Conservation (phyloP, 2,797 vertebrate species). For the Champsocephalus gunnari region DNA sequence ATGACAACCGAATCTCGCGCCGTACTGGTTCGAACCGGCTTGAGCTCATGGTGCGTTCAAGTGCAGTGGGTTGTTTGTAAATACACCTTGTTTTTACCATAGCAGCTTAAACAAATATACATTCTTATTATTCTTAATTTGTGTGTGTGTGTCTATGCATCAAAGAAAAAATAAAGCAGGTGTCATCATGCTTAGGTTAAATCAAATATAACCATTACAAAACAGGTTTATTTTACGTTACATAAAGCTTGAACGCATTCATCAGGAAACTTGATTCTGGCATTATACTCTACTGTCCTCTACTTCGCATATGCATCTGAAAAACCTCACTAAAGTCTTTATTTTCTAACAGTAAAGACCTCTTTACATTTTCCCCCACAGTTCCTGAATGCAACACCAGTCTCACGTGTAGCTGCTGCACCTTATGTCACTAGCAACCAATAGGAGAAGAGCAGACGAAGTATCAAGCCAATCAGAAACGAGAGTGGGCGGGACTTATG, state of each 20-base stretch:
- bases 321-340: background rate
- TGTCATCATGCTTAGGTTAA: background rate
- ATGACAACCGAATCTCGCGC: conserved; percentile 70
- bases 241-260: background rate
- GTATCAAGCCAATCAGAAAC: conserved; percentile 63
- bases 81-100: background rate
- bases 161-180: background rate
- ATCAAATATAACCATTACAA: background rate
- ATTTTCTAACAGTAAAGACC: background rate
- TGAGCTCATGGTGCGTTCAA: conserved; percentile 70
- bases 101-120: background rate
- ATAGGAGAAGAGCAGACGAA: conserved; percentile 44
- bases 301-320: background rate
- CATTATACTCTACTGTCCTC: accelerated
- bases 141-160: background rate
- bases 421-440: conserved; percentile 68
- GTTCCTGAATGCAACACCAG: conserved; percentile 41
- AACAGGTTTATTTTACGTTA: background rate
- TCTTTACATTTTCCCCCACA: background rate
- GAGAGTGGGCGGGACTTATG: conserved; percentile 33
- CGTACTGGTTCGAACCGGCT: conserved; percentile 87
- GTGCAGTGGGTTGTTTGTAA: conserved; percentile 7
- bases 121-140: background rate
- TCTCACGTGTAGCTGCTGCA: conserved; percentile 78
- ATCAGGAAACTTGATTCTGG: accelerated